Conservation (phyloP, 2,888 invertebrate species). For the Hydraecia micacea region DNA sequence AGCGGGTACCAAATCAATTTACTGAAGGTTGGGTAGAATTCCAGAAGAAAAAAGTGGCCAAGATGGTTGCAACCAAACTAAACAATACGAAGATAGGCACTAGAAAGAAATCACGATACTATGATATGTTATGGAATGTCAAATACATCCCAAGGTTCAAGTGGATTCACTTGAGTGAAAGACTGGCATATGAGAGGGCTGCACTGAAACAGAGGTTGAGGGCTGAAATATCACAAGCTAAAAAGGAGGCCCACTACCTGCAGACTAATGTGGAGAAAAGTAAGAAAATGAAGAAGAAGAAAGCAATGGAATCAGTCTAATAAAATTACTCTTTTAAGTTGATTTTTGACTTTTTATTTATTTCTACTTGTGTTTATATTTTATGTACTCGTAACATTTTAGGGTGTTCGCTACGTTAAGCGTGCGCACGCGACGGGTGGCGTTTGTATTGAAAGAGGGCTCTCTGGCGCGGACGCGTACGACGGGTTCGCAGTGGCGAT, state of each 20-base stretch:
- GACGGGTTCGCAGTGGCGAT: too few relatives aligned
- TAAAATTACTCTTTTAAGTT: constrained; percentile 37
- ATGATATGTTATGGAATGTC: constrained; percentile 98
- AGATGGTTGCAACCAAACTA: constrained; percentile 94
- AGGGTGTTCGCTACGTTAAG: too few relatives aligned
- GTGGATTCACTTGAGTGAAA: constrained; percentile 98
- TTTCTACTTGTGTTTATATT: constrained; percentile 2
- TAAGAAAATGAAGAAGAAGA: constrained; percentile 91
- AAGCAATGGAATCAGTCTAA: constrained; percentile 65
- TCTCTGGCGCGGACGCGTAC: too few relatives aligned
- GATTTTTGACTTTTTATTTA: constrained; percentile 30
- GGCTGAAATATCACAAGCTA: constrained; percentile 97
- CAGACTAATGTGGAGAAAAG: constrained; percentile 95
- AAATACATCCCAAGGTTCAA: constrained; percentile 98
- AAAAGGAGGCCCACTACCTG: constrained; percentile 97
- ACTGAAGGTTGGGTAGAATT: constrained; percentile 99
- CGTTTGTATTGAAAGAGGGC: too few relatives aligned
- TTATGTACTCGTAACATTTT: not conserved
- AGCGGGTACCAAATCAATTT: constrained; percentile 92
- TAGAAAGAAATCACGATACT: constrained; percentile 96
- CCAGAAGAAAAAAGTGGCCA: constrained; percentile 96
- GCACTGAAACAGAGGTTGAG: constrained; percentile 96
- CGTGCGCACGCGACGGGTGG: too few relatives aligned
- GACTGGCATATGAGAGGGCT: constrained; percentile 97
- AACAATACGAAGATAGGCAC: constrained; percentile 97